These are phyloP conservation scores for Austrofundulus limnaeus DNA, from an alignment of 2,113 vertebrate genomes.

Conservation along the genomic window DNA sequence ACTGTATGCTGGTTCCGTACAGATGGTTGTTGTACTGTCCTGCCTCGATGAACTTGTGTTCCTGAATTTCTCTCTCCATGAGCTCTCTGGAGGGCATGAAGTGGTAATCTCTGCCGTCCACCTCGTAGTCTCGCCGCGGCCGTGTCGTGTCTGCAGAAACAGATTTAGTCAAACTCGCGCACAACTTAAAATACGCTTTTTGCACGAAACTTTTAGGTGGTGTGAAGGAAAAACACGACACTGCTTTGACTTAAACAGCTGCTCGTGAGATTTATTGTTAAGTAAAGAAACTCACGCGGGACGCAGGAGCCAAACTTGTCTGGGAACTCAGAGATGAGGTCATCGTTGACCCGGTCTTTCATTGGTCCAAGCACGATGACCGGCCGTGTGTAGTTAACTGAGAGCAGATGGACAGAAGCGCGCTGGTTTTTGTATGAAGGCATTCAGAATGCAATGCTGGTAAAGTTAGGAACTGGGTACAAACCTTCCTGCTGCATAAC, in stretches of 20 bases:
- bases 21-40: conserved; percentile 98
- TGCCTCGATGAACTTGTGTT: conserved; percentile 98
- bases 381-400: conserved; percentile 93
- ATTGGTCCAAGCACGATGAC: conserved; percentile 96
- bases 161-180: background rate
- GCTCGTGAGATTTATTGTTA: background rate
- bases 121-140: conserved; percentile 94
- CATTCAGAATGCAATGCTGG: background rate
- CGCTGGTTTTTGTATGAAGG: background rate
- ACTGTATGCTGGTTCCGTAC: conserved; percentile 97
- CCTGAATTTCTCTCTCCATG: conserved; percentile 98
- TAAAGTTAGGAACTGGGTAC: conserved; percentile 33
- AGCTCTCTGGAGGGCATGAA: conserved; percentile 95
- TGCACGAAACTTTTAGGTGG: too few relatives aligned
- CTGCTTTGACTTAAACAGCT: background rate
- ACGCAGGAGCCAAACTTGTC: conserved; percentile 98
- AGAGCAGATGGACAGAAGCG: conserved; percentile 5
- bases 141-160: conserved; percentile 90
- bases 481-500: conserved; percentile 97
- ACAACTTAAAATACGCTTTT: background rate
- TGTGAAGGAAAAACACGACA: too few relatives aligned
- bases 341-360: conserved; percentile 98
- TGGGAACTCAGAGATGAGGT: conserved; percentile 97
- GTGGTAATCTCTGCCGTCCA: conserved; percentile 96
- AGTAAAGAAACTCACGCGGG: conserved; percentile 86